Percentiles rank a stretch among this genome's conserved stretches.
These are phyloP conservation scores for Meloidogyne floridensis DNA, from an alignment of 1,140 invertebrate genomes.

Conservation along the genomic window DNA sequence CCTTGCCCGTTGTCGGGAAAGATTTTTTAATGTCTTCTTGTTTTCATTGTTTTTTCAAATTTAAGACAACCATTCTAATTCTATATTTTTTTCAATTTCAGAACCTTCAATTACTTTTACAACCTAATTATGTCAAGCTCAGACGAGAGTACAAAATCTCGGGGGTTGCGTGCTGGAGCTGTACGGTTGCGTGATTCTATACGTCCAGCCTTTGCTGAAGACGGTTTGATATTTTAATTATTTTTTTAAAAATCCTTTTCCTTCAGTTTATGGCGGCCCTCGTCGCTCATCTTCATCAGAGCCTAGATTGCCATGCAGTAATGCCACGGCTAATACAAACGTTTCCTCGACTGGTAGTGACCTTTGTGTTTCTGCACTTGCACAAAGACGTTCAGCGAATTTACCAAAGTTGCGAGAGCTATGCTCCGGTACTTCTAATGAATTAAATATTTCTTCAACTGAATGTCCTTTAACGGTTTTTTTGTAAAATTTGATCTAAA, in stretches of 20 bases:
- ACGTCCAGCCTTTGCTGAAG: slow-evolving; percentile 35
- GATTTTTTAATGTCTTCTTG: too few species aligned
- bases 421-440: slow-evolving; percentile 14
- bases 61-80: too few species aligned
- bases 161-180: not conserved
- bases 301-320: not conserved
- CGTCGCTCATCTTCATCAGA: not conserved
- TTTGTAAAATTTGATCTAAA: slow-evolving; percentile 15
- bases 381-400: slow-evolving; percentile 59
- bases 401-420: slow-evolving; percentile 58
- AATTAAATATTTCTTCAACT: slow-evolving; percentile 28
- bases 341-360: slow-evolving; percentile 4
- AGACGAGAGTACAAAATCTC: not conserved
- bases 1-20: too few species aligned
- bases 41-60: too few species aligned
- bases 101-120: not conserved
- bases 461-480: slow-evolving; percentile 1
- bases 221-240: slow-evolving; percentile 23
- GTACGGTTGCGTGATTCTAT: not conserved
- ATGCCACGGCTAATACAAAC: not conserved
- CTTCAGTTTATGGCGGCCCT: not conserved
- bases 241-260: not conserved
- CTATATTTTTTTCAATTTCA: not conserved
- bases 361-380: slow-evolving; percentile 57
- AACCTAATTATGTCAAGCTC: not conserved